Evolutionary conservation across 2,113 vertebrate species (phyloP), one percentile per base, ranked within the genome.

Genomic region (Ciconia maguari): DNA sequence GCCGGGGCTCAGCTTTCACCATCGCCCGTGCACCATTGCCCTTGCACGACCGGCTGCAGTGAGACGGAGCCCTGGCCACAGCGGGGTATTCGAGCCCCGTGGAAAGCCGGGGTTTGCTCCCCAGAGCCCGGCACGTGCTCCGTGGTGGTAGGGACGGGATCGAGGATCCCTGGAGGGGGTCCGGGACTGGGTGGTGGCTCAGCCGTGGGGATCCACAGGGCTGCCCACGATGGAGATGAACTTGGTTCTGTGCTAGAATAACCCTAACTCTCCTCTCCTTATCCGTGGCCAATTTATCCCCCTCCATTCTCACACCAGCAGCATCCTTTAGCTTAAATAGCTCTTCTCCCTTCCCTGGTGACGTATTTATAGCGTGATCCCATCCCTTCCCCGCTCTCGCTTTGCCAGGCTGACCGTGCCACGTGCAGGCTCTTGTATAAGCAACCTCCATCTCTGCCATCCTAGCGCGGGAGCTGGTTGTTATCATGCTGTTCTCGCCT

Each of bases 41-140:
- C 32, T 4, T 6, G 74, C 55, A 58, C 76, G 0, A 8, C 9
- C 3, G 9, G 34, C 62, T 57, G 54, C 44, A 19, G 79, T 2
- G 7, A 38, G 74, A 12, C 1, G 15, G 41, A 61, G 70, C 83
- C 29, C 9, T 5, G 76, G 51, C n/a, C 8, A 0, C 17, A 2
- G 22, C 3, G 1, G 13, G 30, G n/a, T 10, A 4, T 11, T 14
- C 0, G 5, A 48, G 25, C 22, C 38, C 85, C 1, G 0, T 1
- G 7, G 68, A 42, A 16, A 61, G 51, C 55, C 3, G 4, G 60
- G 72, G 3, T 83, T 66, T 72, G 71, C 16, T 58, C 22, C 64
- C 0, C 0, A 9, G 42, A 90, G 65, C 70, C 60, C 8, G 3
- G 27, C 0, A 10, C 16, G 65, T 3, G 21, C 68, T 76, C 42